Conservation (phyloP, 2,888 invertebrate genomes). For the Ectobius pallidus region DNA sequence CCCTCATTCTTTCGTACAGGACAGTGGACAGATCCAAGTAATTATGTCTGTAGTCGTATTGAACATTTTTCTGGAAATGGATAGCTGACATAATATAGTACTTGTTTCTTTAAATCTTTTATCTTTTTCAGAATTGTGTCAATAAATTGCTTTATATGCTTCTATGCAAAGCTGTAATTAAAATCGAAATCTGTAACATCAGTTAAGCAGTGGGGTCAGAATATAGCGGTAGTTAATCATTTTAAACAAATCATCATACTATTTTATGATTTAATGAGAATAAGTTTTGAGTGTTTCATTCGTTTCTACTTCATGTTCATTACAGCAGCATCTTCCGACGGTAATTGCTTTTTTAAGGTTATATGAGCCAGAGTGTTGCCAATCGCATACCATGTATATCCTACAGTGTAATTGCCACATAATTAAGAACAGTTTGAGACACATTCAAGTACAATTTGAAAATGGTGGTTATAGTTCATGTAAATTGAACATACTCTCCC, state of each 20-base stretch:
- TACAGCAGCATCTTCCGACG: no score
- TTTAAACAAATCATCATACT: background rate
- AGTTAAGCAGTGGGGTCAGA: background rate
- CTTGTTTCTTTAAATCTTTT: background rate
- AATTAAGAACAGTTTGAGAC: background rate
- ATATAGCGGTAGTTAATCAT: background rate
- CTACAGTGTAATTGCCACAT: slow-evolving; percentile 6
- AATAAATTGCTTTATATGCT: no score
- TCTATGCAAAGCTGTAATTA: no score
- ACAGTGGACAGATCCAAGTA: background rate
- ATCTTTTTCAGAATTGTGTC: no score
- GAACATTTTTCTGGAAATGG: background rate
- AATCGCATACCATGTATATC: background rate
- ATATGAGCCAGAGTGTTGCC: background rate
- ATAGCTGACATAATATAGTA: background rate
- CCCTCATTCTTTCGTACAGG: background rate
- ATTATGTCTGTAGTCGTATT: background rate
- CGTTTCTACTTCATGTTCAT: background rate
- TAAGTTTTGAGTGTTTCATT: background rate
- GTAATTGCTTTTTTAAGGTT: background rate
- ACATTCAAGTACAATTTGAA: slow-evolving; percentile 16
- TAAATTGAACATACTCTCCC: background rate
- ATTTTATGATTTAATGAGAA: background rate
- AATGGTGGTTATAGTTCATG: background rate
- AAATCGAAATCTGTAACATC: no score